Evolutionary conservation across 2,888 invertebrate species (phyloP), one percentile per base, ranked within the genome.

Genomic region (Neoitamus cyanurus): DNA sequence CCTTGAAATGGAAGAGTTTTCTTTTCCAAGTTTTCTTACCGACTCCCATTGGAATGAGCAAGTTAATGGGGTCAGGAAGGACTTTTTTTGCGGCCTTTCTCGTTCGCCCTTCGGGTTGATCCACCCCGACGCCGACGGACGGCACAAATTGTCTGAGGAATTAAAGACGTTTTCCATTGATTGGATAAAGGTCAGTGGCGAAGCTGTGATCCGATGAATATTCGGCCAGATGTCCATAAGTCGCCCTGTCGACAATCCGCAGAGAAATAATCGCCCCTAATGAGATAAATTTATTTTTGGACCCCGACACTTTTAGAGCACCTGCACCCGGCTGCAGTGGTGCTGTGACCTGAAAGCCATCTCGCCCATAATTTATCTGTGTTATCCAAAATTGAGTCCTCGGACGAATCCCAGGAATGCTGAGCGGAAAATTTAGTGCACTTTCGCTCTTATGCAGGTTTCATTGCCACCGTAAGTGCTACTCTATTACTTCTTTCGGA

Each of bases 401-500:
- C 11, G 72, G 84, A 75, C 28, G 84, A 84, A 75, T 46, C 58
- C 25, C 58, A 20, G 68, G 75, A 31, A 73, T 73, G 31, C 68
- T 9, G 31, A 13, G 30, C 31, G 9, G 75, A 31, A 84, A 84
- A 84, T 68, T 75, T 84, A 68, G 75, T 75, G 84, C 75, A 84
- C 75, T 84, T 77, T 82, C 82, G 68, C 82, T 82, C 69, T 69
- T 82, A 82, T 82, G 82, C 82, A 82, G 82, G 82, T 82, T 69
- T 82, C 68, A 82, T 69, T 69, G 82, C 69, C 69, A 82, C 82
- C 69, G 69, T 69, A 69, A 82, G 69, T 69, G 69, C 82, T 48
- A 82, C 28, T 82, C 69, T 69, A 69, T 69, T 68, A 82, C 69
- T 69, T 69, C 36, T 30, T 69, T 82, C 30, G 69, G 83, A 73